Evolutionary conservation across 1,140 invertebrate species (phyloP).

Genomic region (Diachasma alloeum): DNA sequence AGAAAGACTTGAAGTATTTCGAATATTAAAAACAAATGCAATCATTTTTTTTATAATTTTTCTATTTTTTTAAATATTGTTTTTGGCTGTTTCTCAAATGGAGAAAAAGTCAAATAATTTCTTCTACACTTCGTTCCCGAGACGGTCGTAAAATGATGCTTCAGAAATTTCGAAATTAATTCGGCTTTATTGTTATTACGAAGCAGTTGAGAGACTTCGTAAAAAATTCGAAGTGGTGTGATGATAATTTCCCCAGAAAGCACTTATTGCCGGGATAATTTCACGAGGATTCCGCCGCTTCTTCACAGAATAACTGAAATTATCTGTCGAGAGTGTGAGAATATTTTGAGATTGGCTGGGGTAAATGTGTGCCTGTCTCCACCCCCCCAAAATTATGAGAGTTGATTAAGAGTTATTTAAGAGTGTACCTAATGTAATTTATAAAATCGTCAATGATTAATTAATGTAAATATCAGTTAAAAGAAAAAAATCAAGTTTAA

Average conservation of each 20-base stretch:
- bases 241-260: too few species aligned
- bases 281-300: background rate
- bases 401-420: background rate
- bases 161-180: too few species aligned
- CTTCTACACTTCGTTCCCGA: too few species aligned
- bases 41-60: too few species aligned
- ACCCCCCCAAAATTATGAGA: too few species aligned
- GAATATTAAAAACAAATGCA: background rate
- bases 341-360: background rate
- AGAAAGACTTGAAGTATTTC: background rate
- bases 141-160: too few species aligned
- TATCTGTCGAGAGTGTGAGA: background rate
- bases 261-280: background rate
- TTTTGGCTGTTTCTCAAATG: too few species aligned
- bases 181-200: too few species aligned
- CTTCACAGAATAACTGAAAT: background rate
- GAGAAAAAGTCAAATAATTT: too few species aligned
- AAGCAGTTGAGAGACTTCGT: too few species aligned
- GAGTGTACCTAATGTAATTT: constrained; percentile 23
- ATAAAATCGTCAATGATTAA: constrained; percentile 7
- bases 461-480: constrained; percentile 21
- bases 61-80: too few species aligned
- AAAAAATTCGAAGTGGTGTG: too few species aligned
- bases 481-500: background rate
- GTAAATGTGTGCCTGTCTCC: background rate